phyloP scores from a whole-genome alignment of 2,797 vertebrate species.

The Tragelaphus eurycerus region DNA sequence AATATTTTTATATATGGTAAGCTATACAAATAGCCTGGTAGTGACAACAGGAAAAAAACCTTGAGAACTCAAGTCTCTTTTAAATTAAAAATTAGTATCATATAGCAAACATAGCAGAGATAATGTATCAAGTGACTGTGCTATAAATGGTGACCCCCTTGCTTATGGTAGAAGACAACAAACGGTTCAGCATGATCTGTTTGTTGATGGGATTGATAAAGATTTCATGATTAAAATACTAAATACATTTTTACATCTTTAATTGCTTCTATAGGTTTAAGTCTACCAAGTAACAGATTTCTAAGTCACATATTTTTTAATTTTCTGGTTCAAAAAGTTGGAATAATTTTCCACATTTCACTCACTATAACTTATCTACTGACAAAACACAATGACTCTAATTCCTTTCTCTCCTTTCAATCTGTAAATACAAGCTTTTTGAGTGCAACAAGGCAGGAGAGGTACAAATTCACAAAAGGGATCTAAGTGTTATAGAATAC shows the following conservation, averaged over 20 bases:
- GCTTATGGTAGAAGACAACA: not conserved
- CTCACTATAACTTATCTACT: not conserved
- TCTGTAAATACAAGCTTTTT: not conserved
- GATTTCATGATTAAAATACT: not conserved
- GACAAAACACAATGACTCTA: not conserved
- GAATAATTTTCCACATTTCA: not conserved
- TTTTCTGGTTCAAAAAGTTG: not conserved
- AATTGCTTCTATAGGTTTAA: not conserved
- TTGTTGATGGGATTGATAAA: not conserved
- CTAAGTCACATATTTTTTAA: not conserved
- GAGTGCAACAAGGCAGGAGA: not conserved
- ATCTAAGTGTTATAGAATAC: not conserved
- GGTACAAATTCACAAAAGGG: not conserved
- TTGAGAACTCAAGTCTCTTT: not conserved
- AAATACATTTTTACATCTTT: not conserved
- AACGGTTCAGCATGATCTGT: not conserved
- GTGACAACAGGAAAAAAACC: not conserved
- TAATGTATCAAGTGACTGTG: not conserved
- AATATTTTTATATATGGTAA: not conserved
- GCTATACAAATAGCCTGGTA: not conserved
- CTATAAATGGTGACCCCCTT: not conserved
- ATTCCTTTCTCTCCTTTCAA: not conserved
- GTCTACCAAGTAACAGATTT: not conserved
- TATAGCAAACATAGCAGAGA: not conserved
- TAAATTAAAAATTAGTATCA: not conserved